phyloP scores from a whole-genome alignment of 2,797 vertebrate genomes.

The Arctocebus calabarensis region DNA sequence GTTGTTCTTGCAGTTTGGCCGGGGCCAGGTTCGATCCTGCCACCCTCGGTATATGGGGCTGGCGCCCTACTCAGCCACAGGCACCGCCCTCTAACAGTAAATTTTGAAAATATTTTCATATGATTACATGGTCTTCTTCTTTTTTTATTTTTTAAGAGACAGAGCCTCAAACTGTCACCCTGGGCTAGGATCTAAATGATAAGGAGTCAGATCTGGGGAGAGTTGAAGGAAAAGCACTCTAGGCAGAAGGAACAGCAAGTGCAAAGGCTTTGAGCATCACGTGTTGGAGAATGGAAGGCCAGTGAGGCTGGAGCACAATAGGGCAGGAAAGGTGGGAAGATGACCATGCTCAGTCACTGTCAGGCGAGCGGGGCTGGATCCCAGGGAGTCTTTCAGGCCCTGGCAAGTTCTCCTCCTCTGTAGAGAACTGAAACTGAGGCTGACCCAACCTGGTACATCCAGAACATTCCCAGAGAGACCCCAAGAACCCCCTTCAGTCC shows the following conservation, averaged over 20 bases:
- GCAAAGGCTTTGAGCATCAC: not conserved
- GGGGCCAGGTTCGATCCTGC: too few species aligned
- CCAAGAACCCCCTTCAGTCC: not conserved
- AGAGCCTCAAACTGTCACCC: too few species aligned
- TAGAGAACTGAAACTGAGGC: constrained; percentile 26
- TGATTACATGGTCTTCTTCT: not conserved
- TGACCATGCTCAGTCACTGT: not conserved
- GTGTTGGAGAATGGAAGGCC: too few species aligned
- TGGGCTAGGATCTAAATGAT: not conserved
- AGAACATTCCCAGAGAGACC: not conserved
- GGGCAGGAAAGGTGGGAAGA: too few species aligned
- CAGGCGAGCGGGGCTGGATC: not conserved
- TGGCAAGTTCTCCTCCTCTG: not conserved
- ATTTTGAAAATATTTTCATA: constrained; percentile 26
- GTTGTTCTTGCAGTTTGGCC: too few species aligned
- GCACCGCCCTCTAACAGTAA: not conserved
- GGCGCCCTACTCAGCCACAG: too few species aligned
- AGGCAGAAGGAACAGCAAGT: not conserved
- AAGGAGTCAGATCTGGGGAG: not conserved
- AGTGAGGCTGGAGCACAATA: not conserved
- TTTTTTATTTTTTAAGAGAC: not conserved
- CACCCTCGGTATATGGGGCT: too few species aligned
- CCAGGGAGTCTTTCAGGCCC: too few species aligned
- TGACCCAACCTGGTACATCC: not conserved
- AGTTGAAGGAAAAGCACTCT: not conserved